Conservation (phyloP, 2,113 vertebrate species). For the Pseudopipra pipra region DNA sequence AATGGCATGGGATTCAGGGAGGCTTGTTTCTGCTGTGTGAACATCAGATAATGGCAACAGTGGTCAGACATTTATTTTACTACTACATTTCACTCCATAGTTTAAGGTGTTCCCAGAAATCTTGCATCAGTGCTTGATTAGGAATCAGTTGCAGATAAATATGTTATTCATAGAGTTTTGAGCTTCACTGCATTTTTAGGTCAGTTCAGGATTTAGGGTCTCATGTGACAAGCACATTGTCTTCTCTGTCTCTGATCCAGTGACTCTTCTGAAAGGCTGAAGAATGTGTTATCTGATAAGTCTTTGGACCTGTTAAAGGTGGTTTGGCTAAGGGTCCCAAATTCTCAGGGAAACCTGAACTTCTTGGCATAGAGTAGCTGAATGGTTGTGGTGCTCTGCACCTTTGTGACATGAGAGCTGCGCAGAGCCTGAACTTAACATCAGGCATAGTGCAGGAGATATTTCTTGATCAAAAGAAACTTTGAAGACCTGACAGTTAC, state of each 20-base stretch:
- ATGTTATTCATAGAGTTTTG: conserved; percentile 28
- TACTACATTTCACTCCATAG: background rate
- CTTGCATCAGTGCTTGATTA: background rate
- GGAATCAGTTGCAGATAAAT: conserved; percentile 21
- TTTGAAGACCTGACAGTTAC: background rate
- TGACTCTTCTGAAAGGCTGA: conserved; percentile 62
- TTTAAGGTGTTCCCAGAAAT: conserved; percentile 20
- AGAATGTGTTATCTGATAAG: conserved; percentile 61
- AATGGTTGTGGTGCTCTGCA: background rate
- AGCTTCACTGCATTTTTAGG: conserved; percentile 59
- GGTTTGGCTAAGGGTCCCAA: conserved; percentile 24
- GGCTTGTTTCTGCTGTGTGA: background rate
- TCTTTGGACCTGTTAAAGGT: conserved; percentile 9
- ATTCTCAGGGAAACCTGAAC: conserved; percentile 38
- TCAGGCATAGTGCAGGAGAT: background rate
- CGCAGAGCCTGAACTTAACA: background rate
- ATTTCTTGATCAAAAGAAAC: background rate
- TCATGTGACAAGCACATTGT: conserved; percentile 52
- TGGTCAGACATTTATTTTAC: background rate
- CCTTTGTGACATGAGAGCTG: background rate
- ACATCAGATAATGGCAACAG: background rate
- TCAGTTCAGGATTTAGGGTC: conserved; percentile 53
- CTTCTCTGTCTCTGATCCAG: conserved; percentile 50
- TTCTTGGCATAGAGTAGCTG: background rate
- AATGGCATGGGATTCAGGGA: background rate